phyloP scores from a whole-genome alignment of 2,797 vertebrate genomes.

The Eulemur coronatus region DNA sequence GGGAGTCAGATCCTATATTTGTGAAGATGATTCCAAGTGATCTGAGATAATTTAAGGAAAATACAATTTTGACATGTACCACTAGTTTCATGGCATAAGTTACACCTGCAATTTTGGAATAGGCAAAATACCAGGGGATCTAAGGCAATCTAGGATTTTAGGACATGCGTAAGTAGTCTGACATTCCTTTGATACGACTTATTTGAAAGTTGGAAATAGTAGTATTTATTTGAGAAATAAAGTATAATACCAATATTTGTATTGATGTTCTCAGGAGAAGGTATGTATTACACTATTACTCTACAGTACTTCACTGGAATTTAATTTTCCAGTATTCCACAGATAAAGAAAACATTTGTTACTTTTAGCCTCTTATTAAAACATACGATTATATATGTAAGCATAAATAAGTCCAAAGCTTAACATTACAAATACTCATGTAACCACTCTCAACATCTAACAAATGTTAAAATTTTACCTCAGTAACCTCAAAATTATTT shows the following conservation, averaged over 20 bases:
- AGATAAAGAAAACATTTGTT: not conserved
- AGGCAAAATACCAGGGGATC: not conserved
- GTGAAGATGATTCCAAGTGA: not conserved
- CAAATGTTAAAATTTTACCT: not conserved
- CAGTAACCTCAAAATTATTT: not conserved
- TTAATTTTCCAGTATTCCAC: not conserved
- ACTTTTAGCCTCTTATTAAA: slow-evolving; percentile 5
- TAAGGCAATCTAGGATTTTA: not conserved
- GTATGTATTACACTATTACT: not conserved
- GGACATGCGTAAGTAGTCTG: not conserved
- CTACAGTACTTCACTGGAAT: not conserved
- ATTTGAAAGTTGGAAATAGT: slow-evolving; percentile 32
- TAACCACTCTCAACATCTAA: not conserved
- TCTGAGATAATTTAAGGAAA: not conserved
- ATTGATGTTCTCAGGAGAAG: not conserved
- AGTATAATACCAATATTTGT: not conserved
- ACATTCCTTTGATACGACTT: not conserved
- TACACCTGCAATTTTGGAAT: not conserved
- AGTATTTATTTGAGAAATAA: slow-evolving; percentile 16
- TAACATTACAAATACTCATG: not conserved
- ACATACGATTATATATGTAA: not conserved
- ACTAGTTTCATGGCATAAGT: not conserved
- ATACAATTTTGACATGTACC: not conserved
- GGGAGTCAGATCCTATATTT: not conserved
- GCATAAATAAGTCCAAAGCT: not conserved